These are phyloP conservation scores for Leucoraja ocellata DNA, from an alignment of 2,797 vertebrate species.

Conservation along the genomic window DNA sequence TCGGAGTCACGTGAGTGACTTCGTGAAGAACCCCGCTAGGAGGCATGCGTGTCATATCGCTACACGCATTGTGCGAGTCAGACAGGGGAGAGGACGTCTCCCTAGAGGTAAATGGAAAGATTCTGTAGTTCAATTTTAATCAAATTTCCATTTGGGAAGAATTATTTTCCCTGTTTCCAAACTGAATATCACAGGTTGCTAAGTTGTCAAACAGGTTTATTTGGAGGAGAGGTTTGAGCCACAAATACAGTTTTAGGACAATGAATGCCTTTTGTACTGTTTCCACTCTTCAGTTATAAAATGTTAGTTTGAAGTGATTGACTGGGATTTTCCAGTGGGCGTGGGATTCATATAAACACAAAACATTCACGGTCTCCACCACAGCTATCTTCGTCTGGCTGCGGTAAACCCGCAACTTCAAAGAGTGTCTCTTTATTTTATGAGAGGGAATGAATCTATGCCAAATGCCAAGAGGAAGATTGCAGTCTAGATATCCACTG, in stretches of 20 bases:
- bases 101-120: too few relatives aligned
- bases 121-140: neutral
- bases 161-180: neutral
- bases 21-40: too few relatives aligned
- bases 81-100: too few relatives aligned
- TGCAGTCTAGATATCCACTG: neutral
- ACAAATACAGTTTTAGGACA: neutral
- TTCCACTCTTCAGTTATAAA: neutral
- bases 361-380: neutral
- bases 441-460: neutral
- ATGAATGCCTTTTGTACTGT: neutral
- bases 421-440: neutral
- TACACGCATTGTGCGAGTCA: too few relatives aligned
- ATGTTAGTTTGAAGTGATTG: neutral
- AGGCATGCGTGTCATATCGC: too few relatives aligned
- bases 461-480: neutral
- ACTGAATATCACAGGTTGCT: neutral
- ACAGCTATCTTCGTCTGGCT: neutral
- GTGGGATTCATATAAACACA: neutral
- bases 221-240: neutral
- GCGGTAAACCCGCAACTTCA: neutral
- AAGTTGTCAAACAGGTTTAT: constrained; percentile 9
- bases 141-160: neutral
- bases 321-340: neutral
- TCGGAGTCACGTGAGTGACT: too few relatives aligned